Evolutionary conservation across 2,888 invertebrate genomes (phyloP), one percentile per base, ranked within the genome.

Genomic region (Drosophila pegasa): DNA sequence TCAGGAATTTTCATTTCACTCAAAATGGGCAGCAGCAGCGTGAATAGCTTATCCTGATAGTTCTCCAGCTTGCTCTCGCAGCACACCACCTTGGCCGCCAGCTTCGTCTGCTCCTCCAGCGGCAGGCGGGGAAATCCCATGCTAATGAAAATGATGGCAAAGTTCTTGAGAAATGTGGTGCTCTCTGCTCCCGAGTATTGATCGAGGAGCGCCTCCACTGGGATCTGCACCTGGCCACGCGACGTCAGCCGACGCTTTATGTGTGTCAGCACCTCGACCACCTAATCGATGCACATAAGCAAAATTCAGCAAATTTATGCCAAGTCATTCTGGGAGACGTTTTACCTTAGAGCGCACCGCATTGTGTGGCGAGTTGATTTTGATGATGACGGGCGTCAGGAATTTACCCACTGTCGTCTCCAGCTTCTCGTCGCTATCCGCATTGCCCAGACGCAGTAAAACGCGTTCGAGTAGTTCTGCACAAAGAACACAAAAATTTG

Each of bases 141-240:
- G 89, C 97, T 97, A 71, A 98, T 96, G 91, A 98, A 98, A 84
- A 98, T 97, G 61, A 98, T 97, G 12, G 97, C 95, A 90, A 98
- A 98, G 92, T 98, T 98, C 96, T 98, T 93, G 20, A 94, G 94
- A 88, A 90, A 88, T 95, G 96, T 93, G 95, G 97, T 88, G 95
- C 94, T 93, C 2, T 82, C 79, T 0, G 88, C 74, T 6, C 96
- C 95, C 86, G 96, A 96, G 92, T 98, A 98, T 72, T 97, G 96
- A 50, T 95, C 93, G 51, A 98, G 92, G 16, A 98, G 93, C 6
- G 96, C 95, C 83, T 97, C 96, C 10, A 98, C 96, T 0, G 98
- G 98, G 63, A 98, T 93, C 92, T 97, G 96, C 3, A 98, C 96
- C 84, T 94, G 94, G 0, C 96, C 95, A 45, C 98, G 94, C 73